Conservation (phyloP, 2,113 vertebrate species). For the Oriolus oriolus region DNA sequence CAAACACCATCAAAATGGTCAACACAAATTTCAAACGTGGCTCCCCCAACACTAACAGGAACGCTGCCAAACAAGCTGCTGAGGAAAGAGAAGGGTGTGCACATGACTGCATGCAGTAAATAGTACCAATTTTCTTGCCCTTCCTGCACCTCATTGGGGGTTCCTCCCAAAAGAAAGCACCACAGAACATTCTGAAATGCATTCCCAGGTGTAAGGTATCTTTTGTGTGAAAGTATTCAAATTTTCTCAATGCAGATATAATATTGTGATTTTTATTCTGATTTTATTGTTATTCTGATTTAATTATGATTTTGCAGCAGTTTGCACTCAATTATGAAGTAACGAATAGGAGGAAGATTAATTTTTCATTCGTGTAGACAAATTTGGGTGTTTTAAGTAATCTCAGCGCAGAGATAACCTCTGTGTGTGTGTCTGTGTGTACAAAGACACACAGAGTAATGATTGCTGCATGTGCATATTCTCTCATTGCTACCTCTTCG, state of each 20-base stretch:
- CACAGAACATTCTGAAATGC: not conserved
- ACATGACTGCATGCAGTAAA: not conserved
- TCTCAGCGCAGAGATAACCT: not conserved
- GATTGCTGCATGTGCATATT: not conserved
- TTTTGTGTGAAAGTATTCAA: not conserved
- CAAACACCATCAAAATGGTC: not conserved
- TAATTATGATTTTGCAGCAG: not conserved
- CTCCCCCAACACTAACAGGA: not conserved
- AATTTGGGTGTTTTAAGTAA: not conserved
- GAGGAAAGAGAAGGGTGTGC: not conserved
- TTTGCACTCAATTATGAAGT: not conserved
- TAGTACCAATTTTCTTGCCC: not conserved
- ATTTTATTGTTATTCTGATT: not conserved
- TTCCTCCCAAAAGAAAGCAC: not conserved
- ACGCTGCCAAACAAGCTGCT: not conserved
- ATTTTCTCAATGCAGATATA: not conserved
- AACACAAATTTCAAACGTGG: not conserved
- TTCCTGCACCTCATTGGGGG: not conserved
- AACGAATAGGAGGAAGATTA: not conserved
- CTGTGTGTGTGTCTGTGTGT: accelerated
- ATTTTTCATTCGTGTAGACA: not conserved
- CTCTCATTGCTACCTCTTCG: not conserved
- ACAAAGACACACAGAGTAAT: not conserved
- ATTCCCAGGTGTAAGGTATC: not conserved
- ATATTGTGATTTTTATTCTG: not conserved